Base-by-base conservation (phyloP, 2,797 vertebrate genomes). In the Alauda arvensis region DNA sequence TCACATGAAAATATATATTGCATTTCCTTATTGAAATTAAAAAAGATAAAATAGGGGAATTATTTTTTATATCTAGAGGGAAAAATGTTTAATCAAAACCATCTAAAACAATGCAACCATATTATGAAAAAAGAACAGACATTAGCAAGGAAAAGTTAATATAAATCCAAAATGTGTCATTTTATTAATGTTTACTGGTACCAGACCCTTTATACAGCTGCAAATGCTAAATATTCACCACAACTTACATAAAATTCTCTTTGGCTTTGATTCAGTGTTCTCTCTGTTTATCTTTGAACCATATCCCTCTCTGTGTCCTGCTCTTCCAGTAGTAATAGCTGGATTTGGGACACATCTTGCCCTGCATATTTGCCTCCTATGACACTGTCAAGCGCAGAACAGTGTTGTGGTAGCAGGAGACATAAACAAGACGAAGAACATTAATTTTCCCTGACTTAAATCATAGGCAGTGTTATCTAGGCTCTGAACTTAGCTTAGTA, bases 391-490 rank as follows among this genome's bases (percentile, higher is more conserved):
- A 96, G 93, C 95, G 53, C 42, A 43, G 56, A 92, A 42, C 52
- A 93, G 57, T 67, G 71, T 79, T 83, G 60, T 90, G 68, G 79
- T 90, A 93, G 70, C 67, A 91, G 83, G 77, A 96, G 93, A 96
- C 93, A 94, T 95, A 95, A 97, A 95, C 94, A 96, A 96, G 93
- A 96, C 92, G 91, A 92, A 90, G 80, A 70, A 69, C 71, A 55
- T 89, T 93, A 88, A 86, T 94, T 93, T 92, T 88, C 59, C 83
- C n/a, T 79, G 23, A 51, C 46, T 89, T 66, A 88, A 85, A 89
- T 86, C 77, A 65, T 12, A 85, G 33, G 18, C 77, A 84, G 42
- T 57, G 55, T 89, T 94, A 93, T 88, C 82, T 93, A 60, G 66
- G 45, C 68, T 89, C 75, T 94, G 88, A 93, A 91, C 65, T 40